phyloP scores from a whole-genome alignment of 2,113 vertebrate species.

The Pluvialis apricaria region DNA sequence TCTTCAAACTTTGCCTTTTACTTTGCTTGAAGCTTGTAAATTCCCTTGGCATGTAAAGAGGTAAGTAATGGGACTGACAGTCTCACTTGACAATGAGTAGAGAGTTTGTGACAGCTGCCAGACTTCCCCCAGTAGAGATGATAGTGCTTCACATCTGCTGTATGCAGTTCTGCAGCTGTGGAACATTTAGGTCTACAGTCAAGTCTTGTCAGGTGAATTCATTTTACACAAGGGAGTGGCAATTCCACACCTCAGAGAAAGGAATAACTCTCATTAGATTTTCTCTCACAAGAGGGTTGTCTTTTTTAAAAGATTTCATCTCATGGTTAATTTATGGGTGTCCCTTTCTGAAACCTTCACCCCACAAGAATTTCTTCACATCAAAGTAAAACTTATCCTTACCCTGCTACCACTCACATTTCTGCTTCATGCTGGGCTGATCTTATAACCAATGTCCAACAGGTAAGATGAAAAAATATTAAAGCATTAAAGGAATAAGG shows the following conservation, averaged over 20 bases:
- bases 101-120: conserved; percentile 13
- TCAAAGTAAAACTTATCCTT: background rate
- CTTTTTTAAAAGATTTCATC: background rate
- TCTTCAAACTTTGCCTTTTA: background rate
- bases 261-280: background rate
- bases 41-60: background rate
- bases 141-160: background rate
- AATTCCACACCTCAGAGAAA: background rate
- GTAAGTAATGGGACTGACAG: background rate
- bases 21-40: background rate
- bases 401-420: background rate
- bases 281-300: background rate
- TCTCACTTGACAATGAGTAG: background rate
- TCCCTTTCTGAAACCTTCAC: background rate
- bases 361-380: background rate
- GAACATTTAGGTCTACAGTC: background rate
- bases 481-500: background rate
- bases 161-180: background rate
- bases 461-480: background rate
- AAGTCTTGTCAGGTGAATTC: background rate
- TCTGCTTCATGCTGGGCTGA: background rate
- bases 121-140: background rate
- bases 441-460: background rate
- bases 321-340: background rate
- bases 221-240: background rate